These are phyloP conservation scores for Apodemia zela DNA, from an alignment of 2,888 invertebrate genomes.

Conservation along the genomic window DNA sequence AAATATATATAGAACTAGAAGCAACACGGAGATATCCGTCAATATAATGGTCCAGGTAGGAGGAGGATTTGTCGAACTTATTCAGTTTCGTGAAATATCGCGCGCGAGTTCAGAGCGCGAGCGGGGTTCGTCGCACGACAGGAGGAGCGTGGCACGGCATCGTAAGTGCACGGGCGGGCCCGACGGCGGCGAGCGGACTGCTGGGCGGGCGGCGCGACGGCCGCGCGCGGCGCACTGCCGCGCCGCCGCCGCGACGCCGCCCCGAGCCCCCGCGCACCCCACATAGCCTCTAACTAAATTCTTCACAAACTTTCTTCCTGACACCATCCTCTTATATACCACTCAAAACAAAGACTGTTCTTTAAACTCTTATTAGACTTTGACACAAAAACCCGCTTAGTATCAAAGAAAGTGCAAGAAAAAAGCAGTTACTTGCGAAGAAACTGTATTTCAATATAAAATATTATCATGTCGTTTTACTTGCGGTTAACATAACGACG, in stretches of 20 bases:
- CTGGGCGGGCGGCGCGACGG: constrained; percentile 39
- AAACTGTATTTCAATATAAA: no score
- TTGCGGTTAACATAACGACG: no score
- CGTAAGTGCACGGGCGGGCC: constrained; percentile 28
- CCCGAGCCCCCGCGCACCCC: constrained; percentile 42
- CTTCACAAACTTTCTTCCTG: constrained; percentile 55
- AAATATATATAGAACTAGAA: constrained; percentile 36
- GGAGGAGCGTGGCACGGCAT: constrained; percentile 36
- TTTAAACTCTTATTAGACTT: not conserved
- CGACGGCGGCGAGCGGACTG: constrained; percentile 35
- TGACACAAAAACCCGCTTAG: not conserved
- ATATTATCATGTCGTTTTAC: no score
- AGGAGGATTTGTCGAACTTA: constrained; percentile 79
- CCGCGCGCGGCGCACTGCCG: constrained; percentile 73
- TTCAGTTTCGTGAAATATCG: constrained; percentile 72
- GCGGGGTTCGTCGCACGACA: constrained; percentile 43
- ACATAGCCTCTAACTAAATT: constrained; percentile 67
- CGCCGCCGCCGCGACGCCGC: constrained; percentile 59
- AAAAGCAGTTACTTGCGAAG: no score
- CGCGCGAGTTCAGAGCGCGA: constrained; percentile 56
- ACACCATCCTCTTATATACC: constrained; percentile 3
- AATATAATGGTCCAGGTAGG: constrained; percentile 79
- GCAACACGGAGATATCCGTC: constrained; percentile 54
- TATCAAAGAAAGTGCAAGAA: no score
- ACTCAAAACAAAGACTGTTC: not conserved